Evolutionary conservation across 2,113 vertebrate genomes (phyloP), one percentile per base, ranked within the genome.

Genomic region (Eira barbara): DNA sequence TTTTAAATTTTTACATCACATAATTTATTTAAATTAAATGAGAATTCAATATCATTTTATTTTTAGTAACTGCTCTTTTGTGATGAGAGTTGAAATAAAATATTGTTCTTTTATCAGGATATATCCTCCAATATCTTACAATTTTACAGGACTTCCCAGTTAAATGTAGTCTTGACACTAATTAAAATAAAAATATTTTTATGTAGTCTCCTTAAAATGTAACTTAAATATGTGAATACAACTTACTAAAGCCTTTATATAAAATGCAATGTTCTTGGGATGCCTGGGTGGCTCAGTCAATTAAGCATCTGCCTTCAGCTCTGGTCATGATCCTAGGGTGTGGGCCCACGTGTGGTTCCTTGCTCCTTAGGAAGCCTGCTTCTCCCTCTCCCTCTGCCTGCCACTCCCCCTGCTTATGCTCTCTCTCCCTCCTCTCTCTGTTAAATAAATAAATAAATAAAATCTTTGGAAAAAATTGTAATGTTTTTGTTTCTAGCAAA

Each of bases 21-120:
- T 13, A 18, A 31, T 86, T 88, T 95, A 20, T 88, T 94, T 67
- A 96, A 97, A 96, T 93, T 91, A 97, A 98, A 95, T 95, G 6
- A 81, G 67, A 96, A 86, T 89, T 76, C 13, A 12, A 95, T 42
- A 92, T 98, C 93, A 83, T 96, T 39, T 80, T 80, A 80, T 80
- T 31, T 94, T 92, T 91, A 97, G 36, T 91, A 59, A 83, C 1
- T 91, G 55, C 3, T 94, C 15, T 80, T 97, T 98, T 96, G 2
- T 88, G 27, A 69, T 59, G 3, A 36, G 29, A 94, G 25, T 86
- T 73, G 61, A 78, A 97, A 96, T 94, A 96, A 97, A 97, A 27
- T 36, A 74, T 10, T 83, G 3, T 61, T 94, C 31, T 95, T 95
- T 92, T 82, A 34, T 65, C 8, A 86, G 34, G 23, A 87, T 82